Base-by-base conservation (phyloP, 2,113 vertebrate species). In the Cryptotis parvus region DNA sequence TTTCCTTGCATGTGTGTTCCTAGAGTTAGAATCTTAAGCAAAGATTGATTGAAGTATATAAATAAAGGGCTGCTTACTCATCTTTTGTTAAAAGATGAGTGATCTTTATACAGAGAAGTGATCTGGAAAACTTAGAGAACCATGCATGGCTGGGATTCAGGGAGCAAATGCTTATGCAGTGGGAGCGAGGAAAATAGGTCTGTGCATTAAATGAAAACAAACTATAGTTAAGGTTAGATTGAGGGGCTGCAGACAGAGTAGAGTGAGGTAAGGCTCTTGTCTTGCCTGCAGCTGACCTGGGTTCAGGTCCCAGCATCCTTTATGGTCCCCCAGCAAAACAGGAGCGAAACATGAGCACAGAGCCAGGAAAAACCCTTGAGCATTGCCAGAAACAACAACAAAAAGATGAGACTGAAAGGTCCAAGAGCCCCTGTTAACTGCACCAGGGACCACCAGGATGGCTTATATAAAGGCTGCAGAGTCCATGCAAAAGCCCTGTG, bases 11-110 rank as follows among this genome's bases (percentile, higher is more conserved):
- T 5, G 2, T 3, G 2, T 49, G 26, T 35, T 88, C 85, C 72
- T 94, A 89, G 41, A 81, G 12, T 63, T 80, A 93, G 61, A 83
- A 61, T 27, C 31, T 37, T 41, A 68, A 81, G 90, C 27, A 86
- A 18, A 84, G 76, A 58, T 11, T 61, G 39, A 45, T 18, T 33
- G 35, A 90, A 73, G 55, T 63, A n/a, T 81, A 31, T 86, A 86
- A 55, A 43, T 41, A 81, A 31, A 92, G 55, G 5, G 22, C 37
- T 82, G 82, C 31, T 87, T 69, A 31, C 9, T 55, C 10, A 61
- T 5, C 6, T 41, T 24, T 66, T 69, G 20, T 22, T 52, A 37
- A 91, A 79, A 77, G 1, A 58, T 33, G 35, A 8, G 8, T 31
- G 22, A 72, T 26, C 9, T 22, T 49, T 33, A 16, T 9, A n/a